Evolutionary conservation across 2,888 invertebrate species (phyloP).

Genomic region (Tiphia femorata): DNA sequence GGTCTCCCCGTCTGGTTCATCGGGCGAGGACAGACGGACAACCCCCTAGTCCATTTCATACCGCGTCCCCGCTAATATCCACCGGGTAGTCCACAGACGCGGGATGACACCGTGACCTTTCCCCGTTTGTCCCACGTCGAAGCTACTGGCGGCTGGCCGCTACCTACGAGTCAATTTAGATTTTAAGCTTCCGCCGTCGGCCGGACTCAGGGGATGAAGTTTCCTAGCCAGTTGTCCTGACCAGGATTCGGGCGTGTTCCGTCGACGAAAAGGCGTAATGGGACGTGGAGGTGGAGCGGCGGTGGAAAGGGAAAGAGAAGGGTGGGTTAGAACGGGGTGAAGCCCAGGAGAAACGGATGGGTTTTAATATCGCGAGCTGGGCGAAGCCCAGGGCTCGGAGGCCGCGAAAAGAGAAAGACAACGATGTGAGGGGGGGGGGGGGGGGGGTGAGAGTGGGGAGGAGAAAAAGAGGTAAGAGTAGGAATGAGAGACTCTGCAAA

Average conservation of each 20-base stretch:
- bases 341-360: slow-evolving; percentile 54
- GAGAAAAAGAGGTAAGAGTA: neutral
- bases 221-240: slow-evolving; percentile 2
- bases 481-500: too few species aligned
- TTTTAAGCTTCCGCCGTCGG: neutral
- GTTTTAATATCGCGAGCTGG: slow-evolving; percentile 59
- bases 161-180: neutral
- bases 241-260: slow-evolving; percentile 19
- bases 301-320: neutral
- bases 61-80: too few species aligned
- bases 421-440: neutral
- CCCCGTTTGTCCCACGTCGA: too few species aligned
- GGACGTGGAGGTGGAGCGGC: neutral
- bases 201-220: neutral
- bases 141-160: too few species aligned
- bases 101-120: too few species aligned
- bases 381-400: slow-evolving; percentile 34
- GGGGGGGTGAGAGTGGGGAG: neutral
- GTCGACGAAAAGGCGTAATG: slow-evolving; percentile 12
- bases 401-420: neutral
- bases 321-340: slow-evolving; percentile 18
- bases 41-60: too few species aligned
- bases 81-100: too few species aligned
- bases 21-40: too few species aligned
- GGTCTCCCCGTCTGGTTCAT: too few species aligned